Evolutionary conservation across 2,113 vertebrate genomes (phyloP), one percentile per base, ranked within the genome.

Genomic region (Macrotus californicus): DNA sequence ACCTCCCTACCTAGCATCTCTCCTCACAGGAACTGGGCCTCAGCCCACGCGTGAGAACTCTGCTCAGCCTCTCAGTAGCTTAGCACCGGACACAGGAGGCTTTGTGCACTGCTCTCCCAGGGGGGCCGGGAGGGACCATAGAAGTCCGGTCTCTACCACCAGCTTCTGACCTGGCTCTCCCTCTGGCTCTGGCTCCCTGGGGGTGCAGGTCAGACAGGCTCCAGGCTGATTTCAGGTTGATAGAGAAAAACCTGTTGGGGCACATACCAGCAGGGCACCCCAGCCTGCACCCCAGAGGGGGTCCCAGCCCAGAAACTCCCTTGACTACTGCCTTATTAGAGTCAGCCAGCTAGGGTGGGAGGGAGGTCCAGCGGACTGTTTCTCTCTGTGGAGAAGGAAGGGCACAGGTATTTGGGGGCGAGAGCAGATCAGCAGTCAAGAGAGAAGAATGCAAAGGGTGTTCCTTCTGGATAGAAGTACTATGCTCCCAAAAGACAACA

Each of bases 211-310:
- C 95, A 82, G 84, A 97, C 94, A 94, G 94, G 94, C 95, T 96
- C 94, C 84, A 21, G 70, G 93, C 76, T 88, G 95, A 96, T 94
- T 86, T 94, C 81, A 87, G 94, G 72, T 70, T 48, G 96, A 96
- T 94, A 96, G 87, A 85, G 92, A 64, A 96, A 94, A 97, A 96
- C 96, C 94, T 94, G 97, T 86, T 75, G 73, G 96, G 92, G 94
- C 97, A 95, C 96, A 96, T 97, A 96, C 93, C 96, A 81, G 43
- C 26, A n/a, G 79, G 46, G 81, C 95, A 96, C 96, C 97, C 97
- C 87, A 88, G 92, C 80, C 89, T 79, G 87, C 54, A 87, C 66
- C 89, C 94, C 75, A 94, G 75, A 94, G 80, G 89, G 93, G 96
- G 87, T 96, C 95, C 76, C 13, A 36, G 59, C 80, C 83, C 87